These are phyloP conservation scores for Branchinecta lindahli DNA, from an alignment of 1,140 invertebrate genomes.

Conservation along the genomic window DNA sequence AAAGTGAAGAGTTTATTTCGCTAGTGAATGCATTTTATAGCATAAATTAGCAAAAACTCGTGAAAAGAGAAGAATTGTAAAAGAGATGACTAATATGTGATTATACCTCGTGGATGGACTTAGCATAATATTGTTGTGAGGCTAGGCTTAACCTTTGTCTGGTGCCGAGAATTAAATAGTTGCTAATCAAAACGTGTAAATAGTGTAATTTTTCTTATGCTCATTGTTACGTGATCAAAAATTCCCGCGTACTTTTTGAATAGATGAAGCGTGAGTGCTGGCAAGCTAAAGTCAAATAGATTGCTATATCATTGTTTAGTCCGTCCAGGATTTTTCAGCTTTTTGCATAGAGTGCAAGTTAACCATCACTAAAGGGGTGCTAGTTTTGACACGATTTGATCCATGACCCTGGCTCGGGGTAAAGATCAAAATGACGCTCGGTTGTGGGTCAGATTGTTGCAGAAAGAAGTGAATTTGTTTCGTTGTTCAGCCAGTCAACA, in stretches of 20 bases:
- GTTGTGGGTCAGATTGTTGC: no score
- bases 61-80: no score
- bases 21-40: background rate
- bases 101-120: no score
- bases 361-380: constrained; percentile 6
- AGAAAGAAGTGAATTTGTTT: no score
- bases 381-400: background rate
- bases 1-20: background rate
- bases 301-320: background rate
- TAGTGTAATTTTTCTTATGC: background rate
- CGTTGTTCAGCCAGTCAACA: no score
- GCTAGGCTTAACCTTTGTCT: background rate
- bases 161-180: background rate
- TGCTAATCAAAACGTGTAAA: background rate
- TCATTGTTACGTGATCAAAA: background rate
- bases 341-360: background rate
- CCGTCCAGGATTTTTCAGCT: background rate
- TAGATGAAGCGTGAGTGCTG: background rate
- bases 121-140: background rate
- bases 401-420: no score
- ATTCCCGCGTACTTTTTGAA: background rate
- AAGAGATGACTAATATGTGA: no score
- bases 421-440: no score
- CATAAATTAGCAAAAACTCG: background rate
- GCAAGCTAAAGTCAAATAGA: background rate